phyloP scores from a whole-genome alignment of 53 echinoderm and acorn worm species.

The Paracentrotus lividus region DNA sequence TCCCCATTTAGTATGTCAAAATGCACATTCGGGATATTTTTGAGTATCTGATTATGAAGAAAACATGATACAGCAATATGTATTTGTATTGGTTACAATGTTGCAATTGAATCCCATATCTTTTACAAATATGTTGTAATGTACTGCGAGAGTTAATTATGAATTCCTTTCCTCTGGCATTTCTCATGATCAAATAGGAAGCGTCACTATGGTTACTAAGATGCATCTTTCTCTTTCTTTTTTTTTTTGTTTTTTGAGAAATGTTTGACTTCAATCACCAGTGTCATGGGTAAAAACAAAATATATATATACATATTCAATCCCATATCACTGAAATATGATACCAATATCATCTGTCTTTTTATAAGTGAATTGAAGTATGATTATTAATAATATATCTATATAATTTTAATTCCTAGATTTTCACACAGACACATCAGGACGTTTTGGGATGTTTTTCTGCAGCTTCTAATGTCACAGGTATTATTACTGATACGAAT shows the following conservation, averaged over 20 bases:
- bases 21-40: constrained; percentile 6
- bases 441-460: constrained; percentile 95
- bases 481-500: constrained; percentile 91
- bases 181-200: neutral
- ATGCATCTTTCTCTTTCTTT: neutral
- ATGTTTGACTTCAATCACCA: neutral
- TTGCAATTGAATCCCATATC: neutral
- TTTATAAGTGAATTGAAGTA: too few relatives aligned
- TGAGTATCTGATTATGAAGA: neutral
- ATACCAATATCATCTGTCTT: too few relatives aligned
- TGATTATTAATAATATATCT: too few relatives aligned
- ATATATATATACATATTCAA: too few relatives aligned
- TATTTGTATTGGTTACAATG: neutral
- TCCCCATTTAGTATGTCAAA: neutral
- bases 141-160: neutral
- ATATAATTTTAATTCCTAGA: constrained; percentile 28
- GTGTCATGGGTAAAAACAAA: too few relatives aligned
- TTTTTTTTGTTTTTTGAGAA: neutral
- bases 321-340: too few relatives aligned
- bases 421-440: constrained; percentile 70
- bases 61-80: constrained; percentile 33
- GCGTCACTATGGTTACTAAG: neutral
- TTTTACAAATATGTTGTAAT: neutral
- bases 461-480: constrained; percentile 98
- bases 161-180: neutral